These are phyloP conservation scores for Luidia sarsii DNA, from an alignment of 53 echinoderm and acorn worm genomes.

Conservation along the genomic window DNA sequence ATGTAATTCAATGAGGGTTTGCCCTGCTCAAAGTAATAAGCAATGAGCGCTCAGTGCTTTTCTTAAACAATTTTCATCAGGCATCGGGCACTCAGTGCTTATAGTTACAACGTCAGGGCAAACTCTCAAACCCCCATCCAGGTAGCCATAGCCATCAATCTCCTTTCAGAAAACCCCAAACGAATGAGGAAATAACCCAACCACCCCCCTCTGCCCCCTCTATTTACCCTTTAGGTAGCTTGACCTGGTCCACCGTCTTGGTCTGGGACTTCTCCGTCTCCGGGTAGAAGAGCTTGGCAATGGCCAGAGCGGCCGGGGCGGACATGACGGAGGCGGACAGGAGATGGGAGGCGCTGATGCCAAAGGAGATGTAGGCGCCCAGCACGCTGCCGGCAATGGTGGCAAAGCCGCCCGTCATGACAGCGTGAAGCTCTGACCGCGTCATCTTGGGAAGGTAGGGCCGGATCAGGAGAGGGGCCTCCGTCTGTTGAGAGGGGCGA, in stretches of 20 bases:
- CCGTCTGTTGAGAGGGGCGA: slow-evolving; percentile 74
- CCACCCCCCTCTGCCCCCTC: too few relatives aligned
- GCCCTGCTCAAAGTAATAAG: too few relatives aligned
- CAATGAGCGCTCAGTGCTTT: too few relatives aligned
- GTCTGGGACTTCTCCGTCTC: slow-evolving; percentile 77
- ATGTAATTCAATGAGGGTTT: too few relatives aligned
- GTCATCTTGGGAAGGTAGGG: slow-evolving; percentile 89
- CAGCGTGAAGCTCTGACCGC: slow-evolving; percentile 90
- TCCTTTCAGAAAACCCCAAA: too few relatives aligned
- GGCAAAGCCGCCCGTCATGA: slow-evolving; percentile 99
- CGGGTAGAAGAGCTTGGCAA: slow-evolving; percentile 91
- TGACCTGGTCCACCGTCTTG: slow-evolving; percentile 61
- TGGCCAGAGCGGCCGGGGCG: slow-evolving; percentile 92
- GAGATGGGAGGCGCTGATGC: slow-evolving; percentile 95
- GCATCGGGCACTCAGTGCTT: too few relatives aligned
- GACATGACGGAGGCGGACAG: slow-evolving; percentile 94
- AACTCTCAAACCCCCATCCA: too few relatives aligned
- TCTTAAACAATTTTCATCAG: too few relatives aligned
- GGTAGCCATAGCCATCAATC: too few relatives aligned
- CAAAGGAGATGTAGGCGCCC: slow-evolving; percentile 93
- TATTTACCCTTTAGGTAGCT: slow-evolving; percentile 74
- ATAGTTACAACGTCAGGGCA: too few relatives aligned
- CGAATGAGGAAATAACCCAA: too few relatives aligned
- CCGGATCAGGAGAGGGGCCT: slow-evolving; percentile 87
- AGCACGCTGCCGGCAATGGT: slow-evolving; percentile 95